A percentile compares a stretch with the other conserved stretches of the same genome.
phyloP scores from a whole-genome alignment of 2,113 vertebrate genomes.

The Circaetus cinerascens region DNA sequence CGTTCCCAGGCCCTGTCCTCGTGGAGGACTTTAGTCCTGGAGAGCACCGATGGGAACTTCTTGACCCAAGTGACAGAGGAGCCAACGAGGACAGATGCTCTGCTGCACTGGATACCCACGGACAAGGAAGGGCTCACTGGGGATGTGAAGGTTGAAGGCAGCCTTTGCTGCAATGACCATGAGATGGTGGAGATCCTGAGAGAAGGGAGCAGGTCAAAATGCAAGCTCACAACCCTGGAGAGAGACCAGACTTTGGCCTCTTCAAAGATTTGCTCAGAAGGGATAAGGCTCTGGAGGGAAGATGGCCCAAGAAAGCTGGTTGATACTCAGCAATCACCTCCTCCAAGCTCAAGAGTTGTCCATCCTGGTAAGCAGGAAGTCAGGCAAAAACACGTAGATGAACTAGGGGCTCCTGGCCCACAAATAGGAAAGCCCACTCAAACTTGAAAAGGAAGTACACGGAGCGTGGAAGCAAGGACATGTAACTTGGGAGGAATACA shows the following conservation, averaged over 20 bases:
- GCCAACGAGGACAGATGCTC: neutral
- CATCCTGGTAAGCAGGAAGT: neutral
- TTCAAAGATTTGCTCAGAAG: neutral
- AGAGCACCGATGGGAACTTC: neutral
- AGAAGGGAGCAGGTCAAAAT: neutral
- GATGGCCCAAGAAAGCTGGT: neutral
- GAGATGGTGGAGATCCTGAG: neutral
- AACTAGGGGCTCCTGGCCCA: neutral
- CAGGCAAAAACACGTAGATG: neutral
- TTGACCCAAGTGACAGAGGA: neutral
- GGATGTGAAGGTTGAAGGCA: neutral
- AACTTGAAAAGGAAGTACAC: neutral
- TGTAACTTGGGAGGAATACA: neutral
- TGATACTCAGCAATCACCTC: neutral
- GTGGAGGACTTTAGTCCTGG: neutral
- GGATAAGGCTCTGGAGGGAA: neutral
- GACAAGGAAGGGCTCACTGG: neutral
- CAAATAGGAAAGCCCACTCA: neutral
- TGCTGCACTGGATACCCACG: neutral
- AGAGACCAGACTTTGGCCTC: neutral
- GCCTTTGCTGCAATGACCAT: neutral
- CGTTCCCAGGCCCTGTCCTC: neutral
- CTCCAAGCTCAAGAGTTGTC: neutral
- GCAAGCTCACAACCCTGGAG: neutral
- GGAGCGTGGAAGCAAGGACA: neutral